Evolutionary conservation across 1,140 invertebrate genomes (phyloP), one percentile per base, ranked within the genome.

Genomic region (Diprion similis): DNA sequence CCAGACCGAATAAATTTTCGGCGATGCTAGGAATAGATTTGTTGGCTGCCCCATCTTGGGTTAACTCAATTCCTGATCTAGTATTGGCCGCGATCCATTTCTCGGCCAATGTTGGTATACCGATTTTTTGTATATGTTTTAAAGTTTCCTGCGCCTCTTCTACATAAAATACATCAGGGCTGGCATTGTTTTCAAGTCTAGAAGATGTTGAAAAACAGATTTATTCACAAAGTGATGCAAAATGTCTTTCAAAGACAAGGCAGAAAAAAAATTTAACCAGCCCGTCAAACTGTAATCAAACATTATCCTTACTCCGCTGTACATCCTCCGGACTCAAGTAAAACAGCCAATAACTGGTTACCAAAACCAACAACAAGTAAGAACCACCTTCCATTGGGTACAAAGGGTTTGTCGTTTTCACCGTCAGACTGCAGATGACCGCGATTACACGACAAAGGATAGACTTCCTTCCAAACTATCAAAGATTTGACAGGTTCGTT

Each of bases 391-490:
- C 90, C 90, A 81, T 91, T 85, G 9, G 90, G 89, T 73, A 91
- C 75, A 24, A 78, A 75, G 37, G 80, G 70, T 45, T 79, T 75
- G 45, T 46, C 68, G 11, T 59, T 78, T 84, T 80, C 88, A 85
- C 76, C 78, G 81, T 79, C 76, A 64, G 24, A 76, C 70, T 71
- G 72, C 17, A 76, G 46, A n/a, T 75, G 73, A 10, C 83, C 83
- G 68, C 83, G 79, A 73, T 86, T 84, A 70, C 85, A 89, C 0
- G 89, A 90, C 11, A 81, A 80, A 13, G 90, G 90, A 79, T 90
- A 93, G 19, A 95, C 92, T 88, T 93, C 92, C 81, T 91, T 92
- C 94, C 94, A 95, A 11, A 94, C 84, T n/a, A 95, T 90, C 24
- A 95, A 82, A 73, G 92, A 92, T 71, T 92, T 92, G 0, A 94